These are phyloP conservation scores for Lanius collurio DNA, from an alignment of 2,113 vertebrate species.

Conservation along the genomic window DNA sequence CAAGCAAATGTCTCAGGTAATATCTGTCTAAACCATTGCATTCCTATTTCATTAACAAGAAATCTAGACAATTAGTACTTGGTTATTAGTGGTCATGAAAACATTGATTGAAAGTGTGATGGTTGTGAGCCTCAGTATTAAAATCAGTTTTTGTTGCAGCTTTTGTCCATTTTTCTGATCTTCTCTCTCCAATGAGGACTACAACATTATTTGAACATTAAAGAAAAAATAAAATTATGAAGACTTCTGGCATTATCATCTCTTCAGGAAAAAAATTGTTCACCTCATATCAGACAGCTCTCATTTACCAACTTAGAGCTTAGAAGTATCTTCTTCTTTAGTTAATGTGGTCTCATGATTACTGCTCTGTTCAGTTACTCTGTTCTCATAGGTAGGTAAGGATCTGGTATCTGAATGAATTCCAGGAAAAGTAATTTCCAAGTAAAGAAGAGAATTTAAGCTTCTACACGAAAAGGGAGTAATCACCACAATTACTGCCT, in stretches of 20 bases:
- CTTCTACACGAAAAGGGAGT: background rate
- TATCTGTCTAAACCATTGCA: background rate
- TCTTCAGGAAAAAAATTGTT: background rate
- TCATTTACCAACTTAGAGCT: background rate
- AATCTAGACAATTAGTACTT: background rate
- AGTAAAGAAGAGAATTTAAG: background rate
- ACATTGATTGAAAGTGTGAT: background rate
- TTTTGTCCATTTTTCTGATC: background rate
- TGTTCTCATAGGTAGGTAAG: background rate
- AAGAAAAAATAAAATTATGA: background rate
- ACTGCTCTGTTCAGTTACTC: background rate
- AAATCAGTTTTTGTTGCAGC: background rate
- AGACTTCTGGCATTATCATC: background rate
- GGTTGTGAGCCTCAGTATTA: background rate
- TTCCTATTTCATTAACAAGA: background rate
- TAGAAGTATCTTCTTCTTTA: background rate
- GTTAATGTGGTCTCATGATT: rapidly evolving
- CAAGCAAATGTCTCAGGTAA: background rate
- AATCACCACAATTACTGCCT: background rate
- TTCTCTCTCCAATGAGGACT: background rate
- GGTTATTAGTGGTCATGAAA: background rate
- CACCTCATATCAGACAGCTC: background rate
- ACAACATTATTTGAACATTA: background rate
- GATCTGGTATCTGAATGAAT: background rate
- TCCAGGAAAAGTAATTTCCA: background rate